phyloP scores from a whole-genome alignment of 2,113 vertebrate genomes.

The Argyrosomus japonicus region DNA sequence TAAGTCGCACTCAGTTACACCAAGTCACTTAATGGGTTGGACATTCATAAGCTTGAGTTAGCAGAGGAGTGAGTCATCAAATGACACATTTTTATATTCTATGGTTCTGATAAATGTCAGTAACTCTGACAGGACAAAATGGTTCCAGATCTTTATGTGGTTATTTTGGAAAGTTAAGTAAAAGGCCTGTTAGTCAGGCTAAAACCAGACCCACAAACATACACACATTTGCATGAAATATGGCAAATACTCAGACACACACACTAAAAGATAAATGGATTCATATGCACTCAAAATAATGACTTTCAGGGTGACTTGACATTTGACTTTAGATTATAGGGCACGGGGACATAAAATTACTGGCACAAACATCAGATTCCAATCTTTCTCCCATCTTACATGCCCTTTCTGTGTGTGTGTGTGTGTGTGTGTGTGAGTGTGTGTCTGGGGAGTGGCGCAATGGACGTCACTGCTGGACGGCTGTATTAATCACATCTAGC shows the following conservation, averaged over 20 bases:
- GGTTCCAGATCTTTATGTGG: constrained; percentile 49
- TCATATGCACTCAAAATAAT: constrained; percentile 9
- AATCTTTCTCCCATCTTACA: constrained; percentile 31
- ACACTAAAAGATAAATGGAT: background rate
- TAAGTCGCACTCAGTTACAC: constrained; percentile 39
- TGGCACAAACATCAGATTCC: constrained; percentile 47
- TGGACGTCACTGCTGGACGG: constrained; percentile 57
- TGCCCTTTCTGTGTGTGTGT: constrained; percentile 51
- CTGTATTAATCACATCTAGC: constrained; percentile 72
- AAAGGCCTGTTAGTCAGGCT: constrained; percentile 39
- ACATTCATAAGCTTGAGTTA: constrained; percentile 33
- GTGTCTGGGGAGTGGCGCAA: constrained; percentile 57
- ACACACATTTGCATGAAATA: constrained; percentile 29
- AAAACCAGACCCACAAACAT: constrained; percentile 26
- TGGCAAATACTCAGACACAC: constrained; percentile 8
- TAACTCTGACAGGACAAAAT: constrained; percentile 5
- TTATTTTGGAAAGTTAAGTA: constrained; percentile 28
- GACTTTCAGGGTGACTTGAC: constrained; percentile 36
- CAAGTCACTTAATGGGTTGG: constrained; percentile 22
- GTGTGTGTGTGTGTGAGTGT: constrained; percentile 37
- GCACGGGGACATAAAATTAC: constrained; percentile 6
- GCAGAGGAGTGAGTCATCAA: constrained; percentile 55
- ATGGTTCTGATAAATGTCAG: constrained; percentile 39
- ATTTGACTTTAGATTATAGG: constrained; percentile 42
- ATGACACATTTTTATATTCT: constrained; percentile 35